Evolutionary conservation across 1,140 invertebrate genomes (phyloP), one percentile per base, ranked within the genome.

Genomic region (Trissolcus basalis): DNA sequence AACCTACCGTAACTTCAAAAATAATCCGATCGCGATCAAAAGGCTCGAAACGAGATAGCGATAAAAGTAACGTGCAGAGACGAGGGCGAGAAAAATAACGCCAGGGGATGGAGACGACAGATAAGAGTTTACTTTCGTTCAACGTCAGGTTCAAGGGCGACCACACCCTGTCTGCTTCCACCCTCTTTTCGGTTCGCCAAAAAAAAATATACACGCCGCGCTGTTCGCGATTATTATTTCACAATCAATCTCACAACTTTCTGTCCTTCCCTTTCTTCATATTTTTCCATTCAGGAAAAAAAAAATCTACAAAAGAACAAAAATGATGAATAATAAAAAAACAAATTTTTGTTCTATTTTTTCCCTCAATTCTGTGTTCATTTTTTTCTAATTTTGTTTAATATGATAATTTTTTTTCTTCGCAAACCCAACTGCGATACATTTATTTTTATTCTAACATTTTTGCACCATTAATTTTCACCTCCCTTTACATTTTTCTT

Each of bases 131-230:
- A 76, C 59, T 77, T 69, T 78, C 53, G 74, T 70, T 75, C 73
- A 49, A 12, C 50, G 68, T 16, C 78, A 83, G 80, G 85, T 85
- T 87, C 85, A 87, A 87, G 85, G 85, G 79, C 85, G 83, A 83
- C 86, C 85, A 86, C 86, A 86, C 86, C 86, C 85, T 86, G 86
- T 88, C 86, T 88, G 84, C 79, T 75, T 32, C 69, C 75, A 81
- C 73, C 76, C 71, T 60, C 71, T 63, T 77, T 15, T 48, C 43
- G 63, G 35, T 51, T 36, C 49, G 48, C n/a, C 35, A 77, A 79
- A 53, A 63, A 69, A 63, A 48, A n/a, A n/a, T n/a, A n/a, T n/a
- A n/a, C n/a, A n/a, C 59, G 41, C 72, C 74, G 54, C 80, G 80
- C 78, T 77, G 77, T 81, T 82, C 80, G 76, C 80, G 82, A 78